Percentiles rank a stretch among this genome's conserved stretches.
Conservation (phyloP, 2,113 vertebrate genomes). For the Pantherophis guttatus region DNA sequence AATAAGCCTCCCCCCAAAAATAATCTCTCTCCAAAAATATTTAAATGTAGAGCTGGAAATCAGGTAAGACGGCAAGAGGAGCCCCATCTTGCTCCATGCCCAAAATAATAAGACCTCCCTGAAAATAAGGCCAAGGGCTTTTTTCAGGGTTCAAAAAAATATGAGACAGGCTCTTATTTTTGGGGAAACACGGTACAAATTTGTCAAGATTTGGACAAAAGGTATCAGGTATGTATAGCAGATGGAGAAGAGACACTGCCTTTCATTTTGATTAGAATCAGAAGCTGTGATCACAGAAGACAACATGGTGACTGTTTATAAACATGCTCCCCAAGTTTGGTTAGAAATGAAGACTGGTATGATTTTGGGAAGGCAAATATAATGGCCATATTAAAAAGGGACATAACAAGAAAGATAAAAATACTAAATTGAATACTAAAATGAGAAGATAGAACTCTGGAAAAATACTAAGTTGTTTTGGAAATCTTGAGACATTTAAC, state of each 20-base stretch:
- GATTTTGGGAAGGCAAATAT: constrained; percentile 9
- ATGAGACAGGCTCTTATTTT: too few relatives aligned
- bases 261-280: constrained; percentile 12
- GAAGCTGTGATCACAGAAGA: constrained; percentile 29
- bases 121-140: too few relatives aligned
- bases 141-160: too few relatives aligned
- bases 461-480: neutral
- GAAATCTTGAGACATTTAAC: neutral
- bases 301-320: constrained; percentile 17
- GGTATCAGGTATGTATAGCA: neutral
- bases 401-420: neutral
- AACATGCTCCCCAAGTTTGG: neutral
- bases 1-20: too few relatives aligned
- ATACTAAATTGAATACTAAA: neutral
- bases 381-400: neutral
- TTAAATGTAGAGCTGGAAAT: too few relatives aligned
- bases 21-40: too few relatives aligned
- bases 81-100: too few relatives aligned
- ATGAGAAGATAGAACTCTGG: neutral
- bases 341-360: constrained; percentile 3
- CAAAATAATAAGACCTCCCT: too few relatives aligned
- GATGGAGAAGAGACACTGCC: neutral
- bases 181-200: neutral
- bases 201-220: neutral
- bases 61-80: too few relatives aligned